phyloP scores from a whole-genome alignment of 2,888 invertebrate genomes.

The Phania funesta region DNA sequence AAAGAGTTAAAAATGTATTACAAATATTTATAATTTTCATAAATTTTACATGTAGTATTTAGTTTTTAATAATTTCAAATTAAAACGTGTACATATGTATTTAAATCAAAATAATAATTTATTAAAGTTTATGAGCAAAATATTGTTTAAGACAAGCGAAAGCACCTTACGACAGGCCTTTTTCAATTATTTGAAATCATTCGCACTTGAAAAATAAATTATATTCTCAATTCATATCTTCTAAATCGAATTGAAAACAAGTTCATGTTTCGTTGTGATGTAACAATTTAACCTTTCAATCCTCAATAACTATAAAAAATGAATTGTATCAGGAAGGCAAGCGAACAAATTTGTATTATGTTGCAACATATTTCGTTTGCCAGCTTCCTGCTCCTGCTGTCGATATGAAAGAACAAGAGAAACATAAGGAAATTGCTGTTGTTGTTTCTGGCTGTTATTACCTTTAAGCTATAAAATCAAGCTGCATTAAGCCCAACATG shows the following conservation, averaged over 20 bases:
- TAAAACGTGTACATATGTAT: no score
- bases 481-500: constrained; percentile 62
- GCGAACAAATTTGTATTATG: constrained; percentile 47
- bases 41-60: no score
- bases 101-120: no score
- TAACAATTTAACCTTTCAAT: constrained; percentile 31
- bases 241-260: constrained; percentile 22
- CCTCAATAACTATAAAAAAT: not conserved
- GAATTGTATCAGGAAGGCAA: not conserved
- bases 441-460: constrained; percentile 64
- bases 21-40: no score
- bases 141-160: no score
- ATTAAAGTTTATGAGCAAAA: no score
- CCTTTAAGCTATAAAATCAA: constrained; percentile 70
- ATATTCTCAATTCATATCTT: constrained; percentile 15
- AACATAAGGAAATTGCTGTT: not conserved
- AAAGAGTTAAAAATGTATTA: no score
- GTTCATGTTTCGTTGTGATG: not conserved
- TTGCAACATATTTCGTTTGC: constrained; percentile 44
- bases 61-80: no score
- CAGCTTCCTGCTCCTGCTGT: constrained; percentile 24
- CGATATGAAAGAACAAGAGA: constrained; percentile 1
- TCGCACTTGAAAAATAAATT: constrained; percentile 20
- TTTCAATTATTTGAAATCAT: not conserved
- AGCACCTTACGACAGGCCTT: not conserved